phyloP scores from a whole-genome alignment of 2,888 invertebrate species.

The Sarcophaga caerulescens region DNA sequence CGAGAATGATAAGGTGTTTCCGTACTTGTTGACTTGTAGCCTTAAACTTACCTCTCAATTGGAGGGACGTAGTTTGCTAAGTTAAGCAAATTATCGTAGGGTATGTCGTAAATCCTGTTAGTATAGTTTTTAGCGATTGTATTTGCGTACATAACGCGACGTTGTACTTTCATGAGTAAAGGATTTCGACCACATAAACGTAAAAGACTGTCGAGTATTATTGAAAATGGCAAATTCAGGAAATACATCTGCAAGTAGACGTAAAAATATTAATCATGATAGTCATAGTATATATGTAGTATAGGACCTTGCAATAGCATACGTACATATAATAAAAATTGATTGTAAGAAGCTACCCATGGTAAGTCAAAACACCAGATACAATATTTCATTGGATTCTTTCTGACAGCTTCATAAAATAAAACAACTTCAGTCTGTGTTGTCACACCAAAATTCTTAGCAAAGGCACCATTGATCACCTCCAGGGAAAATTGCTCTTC shows the following conservation, averaged over 20 bases:
- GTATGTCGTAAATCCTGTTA: too few relatives aligned
- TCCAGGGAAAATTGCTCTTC: slow-evolving; percentile 2
- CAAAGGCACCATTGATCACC: slow-evolving; percentile 38
- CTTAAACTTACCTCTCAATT: too few relatives aligned
- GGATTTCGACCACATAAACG: neutral
- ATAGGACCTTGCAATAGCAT: neutral
- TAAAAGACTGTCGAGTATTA: slow-evolving; percentile 4
- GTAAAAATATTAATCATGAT: neutral
- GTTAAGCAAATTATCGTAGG: too few relatives aligned
- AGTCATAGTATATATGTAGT: neutral
- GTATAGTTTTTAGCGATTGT: neutral
- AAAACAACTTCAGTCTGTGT: neutral
- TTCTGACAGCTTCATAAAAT: neutral
- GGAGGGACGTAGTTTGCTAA: too few relatives aligned
- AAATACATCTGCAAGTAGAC: neutral
- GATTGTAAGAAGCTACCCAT: neutral
- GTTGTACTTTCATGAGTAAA: neutral
- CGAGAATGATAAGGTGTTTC: too few relatives aligned
- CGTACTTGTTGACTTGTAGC: too few relatives aligned
- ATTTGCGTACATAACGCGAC: neutral
- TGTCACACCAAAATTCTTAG: too few relatives aligned
- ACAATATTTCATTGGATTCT: slow-evolving; percentile 45
- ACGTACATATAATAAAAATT: slow-evolving; percentile 22
- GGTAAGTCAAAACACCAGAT: slow-evolving; percentile 29
- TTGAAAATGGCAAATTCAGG: neutral